Conservation (phyloP, 2,113 vertebrate genomes). For the Jacana jacana region DNA sequence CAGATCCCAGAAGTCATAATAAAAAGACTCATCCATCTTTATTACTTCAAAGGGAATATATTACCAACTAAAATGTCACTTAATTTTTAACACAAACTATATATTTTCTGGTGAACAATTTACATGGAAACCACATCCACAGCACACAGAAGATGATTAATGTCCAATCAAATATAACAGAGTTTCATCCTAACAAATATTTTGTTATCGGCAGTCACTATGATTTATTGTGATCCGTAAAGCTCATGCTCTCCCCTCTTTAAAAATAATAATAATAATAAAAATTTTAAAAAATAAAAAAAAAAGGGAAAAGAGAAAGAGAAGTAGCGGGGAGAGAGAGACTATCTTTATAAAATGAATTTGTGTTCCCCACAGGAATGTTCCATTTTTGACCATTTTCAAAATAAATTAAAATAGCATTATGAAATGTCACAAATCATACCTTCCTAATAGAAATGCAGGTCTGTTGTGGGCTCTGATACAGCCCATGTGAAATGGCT, state of each 20-base stretch:
- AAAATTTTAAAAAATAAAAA: background rate
- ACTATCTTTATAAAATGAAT: background rate
- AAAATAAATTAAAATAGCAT: background rate
- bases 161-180: conserved; percentile 23
- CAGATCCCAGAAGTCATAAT: background rate
- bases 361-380: background rate
- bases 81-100: conserved; percentile 31
- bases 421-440: background rate
- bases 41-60: conserved; percentile 19
- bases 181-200: conserved; percentile 21
- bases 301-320: too few species aligned
- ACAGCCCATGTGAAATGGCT: background rate
- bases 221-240: conserved; percentile 25
- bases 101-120: background rate
- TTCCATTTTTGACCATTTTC: background rate
- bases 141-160: background rate
- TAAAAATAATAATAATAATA: too few species aligned
- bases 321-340: rapidly evolving
- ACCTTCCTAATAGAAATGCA: background rate
- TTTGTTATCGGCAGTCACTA: conserved; percentile 20
- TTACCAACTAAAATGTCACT: conserved; percentile 26
- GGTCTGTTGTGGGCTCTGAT: background rate
- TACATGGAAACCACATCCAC: background rate
- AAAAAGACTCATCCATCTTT: conserved; percentile 42
- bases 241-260: background rate